These are phyloP conservation scores for Perognathus longimembris DNA, from an alignment of 2,113 vertebrate species.

Conservation along the genomic window DNA sequence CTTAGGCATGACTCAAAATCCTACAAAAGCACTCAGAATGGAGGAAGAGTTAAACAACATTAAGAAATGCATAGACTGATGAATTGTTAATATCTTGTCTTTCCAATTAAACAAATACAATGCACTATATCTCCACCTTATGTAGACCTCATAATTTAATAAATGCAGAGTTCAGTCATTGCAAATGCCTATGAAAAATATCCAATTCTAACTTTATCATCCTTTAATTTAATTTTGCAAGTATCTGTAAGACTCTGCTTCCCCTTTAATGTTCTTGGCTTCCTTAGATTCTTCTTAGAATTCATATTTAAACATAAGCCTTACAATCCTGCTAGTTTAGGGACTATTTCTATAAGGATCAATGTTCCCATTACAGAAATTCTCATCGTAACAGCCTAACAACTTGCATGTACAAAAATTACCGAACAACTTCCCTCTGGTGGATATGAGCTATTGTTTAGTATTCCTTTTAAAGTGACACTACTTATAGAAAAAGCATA, in stretches of 20 bases:
- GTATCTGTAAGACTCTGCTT: not conserved
- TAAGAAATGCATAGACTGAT: not conserved
- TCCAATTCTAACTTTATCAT: not conserved
- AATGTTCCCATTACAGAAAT: not conserved
- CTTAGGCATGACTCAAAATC: not conserved
- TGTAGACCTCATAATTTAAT: not conserved
- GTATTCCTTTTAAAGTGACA: slow-evolving; percentile 28
- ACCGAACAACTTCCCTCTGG: not conserved
- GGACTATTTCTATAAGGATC: not conserved
- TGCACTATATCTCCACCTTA: not conserved
- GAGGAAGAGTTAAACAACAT: not conserved
- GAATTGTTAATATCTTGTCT: not conserved
- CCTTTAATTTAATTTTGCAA: not conserved
- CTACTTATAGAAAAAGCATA: not conserved
- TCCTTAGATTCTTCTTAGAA: not conserved
- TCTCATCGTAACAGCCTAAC: not conserved
- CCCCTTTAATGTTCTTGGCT: not conserved
- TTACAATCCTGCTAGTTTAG: not conserved
- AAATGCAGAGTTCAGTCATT: not conserved
- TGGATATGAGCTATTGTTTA: slow-evolving; percentile 31
- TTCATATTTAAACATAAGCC: slow-evolving; percentile 20
- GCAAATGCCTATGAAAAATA: not conserved
- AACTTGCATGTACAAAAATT: slow-evolving; percentile 26
- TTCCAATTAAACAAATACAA: not conserved
- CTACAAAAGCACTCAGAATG: not conserved